Evolutionary conservation across 2,797 vertebrate genomes (phyloP).

Genomic region (Ciconia nigra): DNA sequence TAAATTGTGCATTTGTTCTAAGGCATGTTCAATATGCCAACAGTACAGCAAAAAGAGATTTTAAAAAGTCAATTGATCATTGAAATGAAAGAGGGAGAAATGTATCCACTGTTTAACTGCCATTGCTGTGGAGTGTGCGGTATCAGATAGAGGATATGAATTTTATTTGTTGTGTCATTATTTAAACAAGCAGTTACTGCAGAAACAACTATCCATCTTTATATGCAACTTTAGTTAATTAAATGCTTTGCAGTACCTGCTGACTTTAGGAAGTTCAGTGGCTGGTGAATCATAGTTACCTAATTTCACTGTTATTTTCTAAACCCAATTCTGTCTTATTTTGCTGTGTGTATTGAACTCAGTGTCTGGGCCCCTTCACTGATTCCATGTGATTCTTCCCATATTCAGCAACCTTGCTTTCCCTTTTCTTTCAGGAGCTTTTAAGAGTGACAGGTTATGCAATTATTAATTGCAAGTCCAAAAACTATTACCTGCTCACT

Average conservation of each 20-base stretch:
- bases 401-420: neutral
- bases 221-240: neutral
- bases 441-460: neutral
- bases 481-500: neutral
- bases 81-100: neutral
- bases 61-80: neutral
- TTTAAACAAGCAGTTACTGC: neutral
- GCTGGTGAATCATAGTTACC: neutral
- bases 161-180: neutral
- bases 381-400: neutral
- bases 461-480: neutral
- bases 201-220: neutral
- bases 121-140: neutral
- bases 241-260: neutral
- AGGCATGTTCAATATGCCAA: neutral
- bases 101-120: neutral
- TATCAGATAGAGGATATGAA: neutral
- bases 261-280: neutral
- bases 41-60: neutral
- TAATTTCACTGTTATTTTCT: conserved; percentile 7
- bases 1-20: neutral
- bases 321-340: conserved; percentile 15
- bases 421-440: neutral
- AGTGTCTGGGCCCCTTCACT: neutral
- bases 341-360: neutral